Evolutionary conservation across 1,140 invertebrate genomes (phyloP).

Genomic region (Akabosia matsudoensis): DNA sequence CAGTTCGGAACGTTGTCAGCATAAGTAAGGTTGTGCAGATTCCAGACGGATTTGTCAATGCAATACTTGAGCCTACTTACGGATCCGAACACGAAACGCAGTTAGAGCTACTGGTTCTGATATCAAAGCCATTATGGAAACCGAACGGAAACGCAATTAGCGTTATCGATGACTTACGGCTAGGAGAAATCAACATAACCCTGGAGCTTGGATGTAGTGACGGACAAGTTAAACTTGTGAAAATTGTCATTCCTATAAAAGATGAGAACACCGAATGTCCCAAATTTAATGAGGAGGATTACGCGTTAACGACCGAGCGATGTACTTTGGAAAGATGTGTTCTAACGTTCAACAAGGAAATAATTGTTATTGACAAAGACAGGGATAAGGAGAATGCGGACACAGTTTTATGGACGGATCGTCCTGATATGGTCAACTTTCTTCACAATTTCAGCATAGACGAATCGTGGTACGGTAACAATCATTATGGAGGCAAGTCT

Average conservation of each 20-base stretch:
- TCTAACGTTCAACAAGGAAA: not conserved
- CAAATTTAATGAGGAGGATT: not conserved
- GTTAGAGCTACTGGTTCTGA: not conserved
- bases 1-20: not conserved
- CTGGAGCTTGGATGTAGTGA: not conserved
- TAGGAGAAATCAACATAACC: not conserved
- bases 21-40: not conserved
- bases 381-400: not conserved
- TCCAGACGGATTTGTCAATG: not conserved
- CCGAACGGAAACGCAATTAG: not conserved
- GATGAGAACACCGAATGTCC: slow-evolving; percentile 10
- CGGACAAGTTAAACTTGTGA: not conserved
- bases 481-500: not conserved
- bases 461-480: not conserved
- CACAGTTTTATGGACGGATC: not conserved
- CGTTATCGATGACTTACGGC: not conserved
- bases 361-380: not conserved
- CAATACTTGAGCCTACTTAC: not conserved
- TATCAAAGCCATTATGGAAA: not conserved
- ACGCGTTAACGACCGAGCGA: not conserved
- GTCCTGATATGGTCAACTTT: not conserved
- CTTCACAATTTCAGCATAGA: not conserved
- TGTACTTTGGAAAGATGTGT: not conserved
- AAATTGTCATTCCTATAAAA: not conserved
- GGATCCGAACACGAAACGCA: not conserved